These are phyloP conservation scores for Aphis gossypii DNA, from an alignment of 1,140 invertebrate genomes.

Conservation along the genomic window DNA sequence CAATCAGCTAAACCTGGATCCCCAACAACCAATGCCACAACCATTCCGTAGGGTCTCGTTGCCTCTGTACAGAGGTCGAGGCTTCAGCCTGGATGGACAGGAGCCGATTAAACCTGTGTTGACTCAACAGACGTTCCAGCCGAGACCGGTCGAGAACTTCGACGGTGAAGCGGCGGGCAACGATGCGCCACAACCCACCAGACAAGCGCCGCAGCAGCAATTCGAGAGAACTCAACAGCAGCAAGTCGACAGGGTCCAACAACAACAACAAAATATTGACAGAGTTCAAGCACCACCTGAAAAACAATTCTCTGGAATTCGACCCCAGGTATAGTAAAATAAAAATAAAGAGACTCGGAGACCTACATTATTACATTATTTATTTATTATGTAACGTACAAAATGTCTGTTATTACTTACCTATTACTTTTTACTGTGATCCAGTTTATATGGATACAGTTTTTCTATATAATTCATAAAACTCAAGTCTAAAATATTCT, in stretches of 20 bases:
- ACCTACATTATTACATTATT: not conserved
- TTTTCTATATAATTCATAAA: not conserved
- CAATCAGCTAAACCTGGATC: not conserved
- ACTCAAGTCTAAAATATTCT: not conserved
- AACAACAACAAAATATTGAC: slow-evolving; percentile 13
- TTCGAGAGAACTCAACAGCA: not conserved
- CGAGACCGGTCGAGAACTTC: not conserved
- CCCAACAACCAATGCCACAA: not conserved
- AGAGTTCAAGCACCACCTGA: not conserved
- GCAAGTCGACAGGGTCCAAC: not conserved
- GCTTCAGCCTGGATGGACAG: not conserved
- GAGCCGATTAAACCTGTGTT: not conserved
- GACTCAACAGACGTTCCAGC: not conserved
- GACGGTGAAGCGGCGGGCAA: not conserved
- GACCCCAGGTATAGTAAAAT: slow-evolving; percentile 17
- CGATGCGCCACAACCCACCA: not conserved
- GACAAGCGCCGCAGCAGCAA: not conserved
- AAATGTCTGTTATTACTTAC: not conserved
- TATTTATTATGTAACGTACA: too few relatives aligned
- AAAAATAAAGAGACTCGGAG: not conserved
- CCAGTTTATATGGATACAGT: not conserved
- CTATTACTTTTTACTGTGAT: not conserved
- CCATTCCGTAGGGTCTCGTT: slow-evolving; percentile 21
- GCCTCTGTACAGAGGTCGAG: slow-evolving; percentile 28
- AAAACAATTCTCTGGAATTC: not conserved